Base-by-base conservation (phyloP, 1,140 invertebrate genomes). In the Caerostris extrusa region DNA sequence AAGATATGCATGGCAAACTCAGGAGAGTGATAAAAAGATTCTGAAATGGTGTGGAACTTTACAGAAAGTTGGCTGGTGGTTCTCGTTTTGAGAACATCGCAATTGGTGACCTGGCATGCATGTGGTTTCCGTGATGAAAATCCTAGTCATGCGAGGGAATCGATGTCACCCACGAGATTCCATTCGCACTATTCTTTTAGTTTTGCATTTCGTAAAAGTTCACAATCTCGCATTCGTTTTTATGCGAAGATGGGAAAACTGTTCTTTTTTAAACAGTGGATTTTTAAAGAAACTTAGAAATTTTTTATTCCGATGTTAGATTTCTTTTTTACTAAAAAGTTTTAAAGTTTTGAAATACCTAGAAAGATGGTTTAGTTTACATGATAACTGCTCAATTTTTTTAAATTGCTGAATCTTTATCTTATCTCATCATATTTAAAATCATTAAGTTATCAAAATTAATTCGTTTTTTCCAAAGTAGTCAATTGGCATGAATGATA, bases 41-140 rank as follows among this genome's bases (percentile, higher is more conserved):
- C 61, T 17, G 61, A 50, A 57, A 69, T 55, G 61, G 88, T 55
- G 88, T 69, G 67, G 87, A 71, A 90, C 87, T 90, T 87, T 85
- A 7, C 50, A 5, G 61, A 67, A 50, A 55, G 67, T 34, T 7
- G 86, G 6, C 10, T 85, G 56, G 55, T 85, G 83, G 71, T 77
- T 34, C 34, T 77, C 71, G 8, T 77, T 77, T 77, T 77, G 71
- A 77, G 71, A 34, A 77, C 34, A 34, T 53, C 71, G 53, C 71
- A 77, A 10, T 50, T 77, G 71, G 12, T 77, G 71, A 77, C 71
- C 34, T 77, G 34, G 12, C 83, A 58, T 85, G 57, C 56, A 34
- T 3, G 57, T 85, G 83, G 83, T 60, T 85, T 34, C 17, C 83
- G 83, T 85, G 83, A 85, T 60, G 55, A 58, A 85, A 85, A 85